Conservation (phyloP, 2,113 vertebrate genomes). For the Ptilorrhoa leucosticta region DNA sequence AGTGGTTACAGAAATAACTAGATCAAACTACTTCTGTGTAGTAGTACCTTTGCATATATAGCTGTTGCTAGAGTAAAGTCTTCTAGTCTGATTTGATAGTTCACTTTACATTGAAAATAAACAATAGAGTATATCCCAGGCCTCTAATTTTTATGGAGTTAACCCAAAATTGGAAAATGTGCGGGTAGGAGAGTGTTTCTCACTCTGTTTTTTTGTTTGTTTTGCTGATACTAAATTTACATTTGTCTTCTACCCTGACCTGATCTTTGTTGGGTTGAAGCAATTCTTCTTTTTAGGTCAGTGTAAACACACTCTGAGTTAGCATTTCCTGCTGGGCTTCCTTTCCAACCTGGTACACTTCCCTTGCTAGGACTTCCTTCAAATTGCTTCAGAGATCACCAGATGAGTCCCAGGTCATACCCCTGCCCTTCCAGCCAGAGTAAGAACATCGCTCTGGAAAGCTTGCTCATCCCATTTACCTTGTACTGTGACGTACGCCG, state of each 20-base stretch:
- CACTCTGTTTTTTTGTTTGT: slow-evolving; percentile 13
- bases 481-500: slow-evolving; percentile 85
- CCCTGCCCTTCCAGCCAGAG: neutral
- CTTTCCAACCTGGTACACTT: slow-evolving; percentile 45
- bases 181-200: neutral
- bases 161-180: slow-evolving; percentile 15
- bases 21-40: neutral
- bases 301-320: slow-evolving; percentile 16
- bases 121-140: neutral
- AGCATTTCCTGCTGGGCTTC: slow-evolving; percentile 61
- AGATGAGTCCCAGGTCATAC: neutral
- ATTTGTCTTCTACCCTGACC: slow-evolving; percentile 44
- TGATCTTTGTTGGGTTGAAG: slow-evolving; percentile 30
- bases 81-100: neutral
- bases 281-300: slow-evolving; percentile 49
- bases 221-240: slow-evolving; percentile 41
- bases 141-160: neutral
- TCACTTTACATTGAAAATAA: slow-evolving; percentile 28
- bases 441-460: neutral
- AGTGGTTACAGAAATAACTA: neutral
- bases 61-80: neutral
- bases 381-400: neutral
- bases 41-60: neutral
- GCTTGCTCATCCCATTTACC: slow-evolving; percentile 61
- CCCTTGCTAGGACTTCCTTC: slow-evolving; percentile 18